phyloP scores from a whole-genome alignment of 2,888 invertebrate genomes.

The Lysandra bellargus region DNA sequence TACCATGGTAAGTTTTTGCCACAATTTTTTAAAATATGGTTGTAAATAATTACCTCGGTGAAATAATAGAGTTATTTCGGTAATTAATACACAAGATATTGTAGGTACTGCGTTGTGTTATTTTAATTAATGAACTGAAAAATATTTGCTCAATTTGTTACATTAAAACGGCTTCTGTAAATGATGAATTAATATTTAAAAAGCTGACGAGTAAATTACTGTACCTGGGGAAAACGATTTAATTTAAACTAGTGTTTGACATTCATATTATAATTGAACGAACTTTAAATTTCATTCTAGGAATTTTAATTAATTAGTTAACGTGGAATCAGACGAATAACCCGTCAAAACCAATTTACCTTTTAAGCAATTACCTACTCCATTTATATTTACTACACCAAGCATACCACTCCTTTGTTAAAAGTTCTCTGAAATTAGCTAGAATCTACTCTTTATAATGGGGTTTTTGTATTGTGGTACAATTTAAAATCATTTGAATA shows the following conservation, averaged over 20 bases:
- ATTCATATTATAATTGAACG: neutral
- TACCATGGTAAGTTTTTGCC: slow-evolving; percentile 55
- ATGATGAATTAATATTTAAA: neutral
- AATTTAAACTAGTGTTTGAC: neutral
- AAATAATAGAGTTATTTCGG: neutral
- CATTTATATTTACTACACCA: neutral
- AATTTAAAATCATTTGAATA: too few species aligned
- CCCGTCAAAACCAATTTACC: neutral
- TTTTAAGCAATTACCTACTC: neutral
- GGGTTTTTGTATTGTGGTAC: too few species aligned
- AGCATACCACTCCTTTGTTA: too few species aligned
- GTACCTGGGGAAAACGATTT: neutral
- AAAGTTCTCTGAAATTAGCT: too few species aligned
- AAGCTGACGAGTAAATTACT: neutral
- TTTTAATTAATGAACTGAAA: neutral
- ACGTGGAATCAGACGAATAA: neutral
- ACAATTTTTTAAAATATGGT: neutral
- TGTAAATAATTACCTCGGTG: neutral
- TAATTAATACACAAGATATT: neutral
- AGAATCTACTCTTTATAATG: too few species aligned
- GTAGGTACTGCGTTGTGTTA: neutral
- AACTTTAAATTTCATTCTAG: neutral
- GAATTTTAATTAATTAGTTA: neutral
- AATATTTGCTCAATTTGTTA: neutral
- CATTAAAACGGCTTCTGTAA: neutral